Base-by-base conservation (phyloP, 1,140 invertebrate genomes). In the Hypsibius dujardini region DNA sequence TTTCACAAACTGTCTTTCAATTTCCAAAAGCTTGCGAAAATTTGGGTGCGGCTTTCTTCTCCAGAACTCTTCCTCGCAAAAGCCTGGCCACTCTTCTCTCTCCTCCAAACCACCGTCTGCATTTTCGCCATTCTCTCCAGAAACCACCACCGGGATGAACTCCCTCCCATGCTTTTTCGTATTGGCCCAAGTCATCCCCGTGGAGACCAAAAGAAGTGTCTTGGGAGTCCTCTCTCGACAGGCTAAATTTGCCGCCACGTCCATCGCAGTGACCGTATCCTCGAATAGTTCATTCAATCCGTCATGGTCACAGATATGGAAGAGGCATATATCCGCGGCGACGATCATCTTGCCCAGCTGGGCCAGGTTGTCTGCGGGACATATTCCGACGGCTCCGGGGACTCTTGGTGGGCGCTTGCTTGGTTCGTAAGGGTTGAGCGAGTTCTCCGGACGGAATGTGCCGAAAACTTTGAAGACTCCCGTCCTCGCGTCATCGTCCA, bases 1-100 rank as follows among this genome's bases (percentile, higher is more conserved):
- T 56, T 7, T 56, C 50, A 56, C n/a, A n/a, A 56, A 56, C 50
- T 56, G 50, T 56, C 50, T 56, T n/a, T 56, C 50, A 56, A 56
- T 7, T 56, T 56, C 50, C n/a, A 56, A 56, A 56, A 7, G 50
- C n/a, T 56, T 7, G n/a, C 50, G 50, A n/a, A 56, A 56, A n/a
- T 7, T 7, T 7, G 50, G 50, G 50, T 56, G 50, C 7, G 50
- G 7, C n/a, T 56, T 56, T 56, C 50, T 56, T 56, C 50, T 56
- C n/a, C 50, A n/a, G n/a, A 56, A 56, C 50, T 56, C 50, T 7
- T 56, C 50, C n/a, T 56, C 50, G 50, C n/a, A 56, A 56, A 56
- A 56, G 7, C 50, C 50, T 7, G n/a, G n/a, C n/a, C 7, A n/a
- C n/a, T n/a, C n/a, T n/a, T n/a, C n/a, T n/a, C n/a, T n/a, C n/a